Evolutionary conservation across 2,888 invertebrate genomes (phyloP), one percentile per base, ranked within the genome.

Genomic region (Onchidella celtica): DNA sequence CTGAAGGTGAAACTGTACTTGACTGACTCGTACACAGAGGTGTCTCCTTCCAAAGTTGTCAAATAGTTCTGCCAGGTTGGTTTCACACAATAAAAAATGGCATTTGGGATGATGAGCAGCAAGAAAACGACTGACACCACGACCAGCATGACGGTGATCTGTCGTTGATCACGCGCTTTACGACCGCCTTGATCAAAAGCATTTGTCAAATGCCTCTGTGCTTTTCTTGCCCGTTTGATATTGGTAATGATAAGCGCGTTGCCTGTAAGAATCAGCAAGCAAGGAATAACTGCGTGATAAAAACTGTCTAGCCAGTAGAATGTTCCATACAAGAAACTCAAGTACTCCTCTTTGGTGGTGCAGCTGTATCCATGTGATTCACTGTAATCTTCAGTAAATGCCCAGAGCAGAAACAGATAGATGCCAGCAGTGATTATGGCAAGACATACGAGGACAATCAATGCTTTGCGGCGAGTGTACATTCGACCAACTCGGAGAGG

Each of bases 301-400:
- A 86, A 83, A 1, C 87, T 90, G 77, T 90, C 89, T 6, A 90
- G 84, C 89, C 89, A 89, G 78, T 89, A 88, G 89, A 89, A 90
- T 11, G 83, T 80, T 21, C 85, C 76, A 21, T 84, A 73, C 27
- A 88, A 83, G 76, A 89, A 89, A 63, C 79, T 55, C 3, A 61
- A 2, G 73, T 72, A 82, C 36, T 79, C 47, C 0, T 17, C 17
- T 14, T 66, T 73, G 38, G 73, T 65, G 9, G 6, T 0, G 29
- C 81, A 84, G 40, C 57, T 59, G 57, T 63, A 69, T 0, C 68
- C 78, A 17, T 68, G 59, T 11, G 11, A 29, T 0, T 68, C 11
- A 11, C 81, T 59, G 57, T 72, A 21, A 1, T 34, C 11, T 65
- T 83, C 79, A n/a, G 65, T 55, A 38, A 34, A 73, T n/a, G 78